A percentile compares a stretch with the other conserved stretches of the same genome.
Evolutionary conservation across 2,797 vertebrate genomes (phyloP).

Genomic region (Tragelaphus oryx): DNA sequence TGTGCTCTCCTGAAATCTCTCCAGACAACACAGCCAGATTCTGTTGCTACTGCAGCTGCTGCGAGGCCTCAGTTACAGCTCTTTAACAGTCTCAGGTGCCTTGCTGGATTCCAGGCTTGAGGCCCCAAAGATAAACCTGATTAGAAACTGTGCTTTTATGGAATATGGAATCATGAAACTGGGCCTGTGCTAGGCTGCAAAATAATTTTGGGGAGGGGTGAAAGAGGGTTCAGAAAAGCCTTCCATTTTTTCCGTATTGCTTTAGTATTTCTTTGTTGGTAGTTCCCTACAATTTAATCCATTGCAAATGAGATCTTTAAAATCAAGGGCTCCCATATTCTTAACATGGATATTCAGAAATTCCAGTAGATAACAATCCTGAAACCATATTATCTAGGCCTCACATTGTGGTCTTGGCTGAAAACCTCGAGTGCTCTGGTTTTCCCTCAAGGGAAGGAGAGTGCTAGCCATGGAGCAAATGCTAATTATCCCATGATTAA

Average conservation of each 20-base stretch:
- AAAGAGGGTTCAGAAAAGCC: neutral
- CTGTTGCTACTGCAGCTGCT: slow-evolving; percentile 34
- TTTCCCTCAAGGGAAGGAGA: neutral
- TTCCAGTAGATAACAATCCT: neutral
- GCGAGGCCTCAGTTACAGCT: slow-evolving; percentile 37
- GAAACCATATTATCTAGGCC: neutral
- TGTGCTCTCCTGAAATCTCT: slow-evolving; percentile 51
- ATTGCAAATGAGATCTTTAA: slow-evolving; percentile 55
- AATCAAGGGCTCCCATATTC: slow-evolving; percentile 3
- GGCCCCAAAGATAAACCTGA: slow-evolving; percentile 30
- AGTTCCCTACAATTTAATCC: slow-evolving; percentile 51
- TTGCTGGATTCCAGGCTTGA: slow-evolving; percentile 28
- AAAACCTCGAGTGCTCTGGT: slow-evolving; percentile 27
- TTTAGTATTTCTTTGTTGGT: neutral
- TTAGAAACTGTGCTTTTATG: neutral
- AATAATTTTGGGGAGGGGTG: neutral
- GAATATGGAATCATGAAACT: neutral
- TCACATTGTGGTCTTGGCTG: slow-evolving; percentile 28
- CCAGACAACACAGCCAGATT: slow-evolving; percentile 24
- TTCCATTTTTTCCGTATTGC: neutral
- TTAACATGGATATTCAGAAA: slow-evolving; percentile 20
- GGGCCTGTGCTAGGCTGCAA: slow-evolving; percentile 19
- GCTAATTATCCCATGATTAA: slow-evolving; percentile 39
- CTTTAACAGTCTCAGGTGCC: slow-evolving; percentile 20
- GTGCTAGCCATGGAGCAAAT: neutral